Evolutionary conservation across 1,140 invertebrate genomes (phyloP).

Genomic region (Colletes latitarsis): DNA sequence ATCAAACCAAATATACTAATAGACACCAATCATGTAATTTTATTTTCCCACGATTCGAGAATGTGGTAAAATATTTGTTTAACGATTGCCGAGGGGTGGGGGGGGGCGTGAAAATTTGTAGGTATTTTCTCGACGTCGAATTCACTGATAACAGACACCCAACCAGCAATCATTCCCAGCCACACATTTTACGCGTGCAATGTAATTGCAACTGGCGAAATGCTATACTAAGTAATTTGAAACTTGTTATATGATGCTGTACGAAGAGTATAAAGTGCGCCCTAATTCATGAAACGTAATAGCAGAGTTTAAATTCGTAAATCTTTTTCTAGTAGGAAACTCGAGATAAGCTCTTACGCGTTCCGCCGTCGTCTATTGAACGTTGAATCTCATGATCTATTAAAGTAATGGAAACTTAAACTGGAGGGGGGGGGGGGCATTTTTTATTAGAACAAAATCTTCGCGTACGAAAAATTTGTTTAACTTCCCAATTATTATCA

Average conservation of each 20-base stretch:
- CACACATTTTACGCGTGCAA: neutral
- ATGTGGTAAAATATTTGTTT: neutral
- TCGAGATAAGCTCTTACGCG: neutral
- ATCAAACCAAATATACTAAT: too few species aligned
- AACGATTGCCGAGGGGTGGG: too few species aligned
- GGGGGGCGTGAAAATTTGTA: neutral
- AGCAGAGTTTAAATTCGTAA: constrained; percentile 22
- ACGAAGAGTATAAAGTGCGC: constrained; percentile 25
- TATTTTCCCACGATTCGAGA: too few species aligned
- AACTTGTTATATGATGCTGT: constrained; percentile 21
- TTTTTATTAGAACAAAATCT: too few species aligned
- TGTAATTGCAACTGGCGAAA: neutral
- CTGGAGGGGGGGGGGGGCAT: too few species aligned
- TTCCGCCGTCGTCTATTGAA: neutral
- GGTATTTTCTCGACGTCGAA: neutral
- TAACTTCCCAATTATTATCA: too few species aligned
- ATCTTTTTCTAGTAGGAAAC: neutral
- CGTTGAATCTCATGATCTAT: neutral
- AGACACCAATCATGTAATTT: too few species aligned
- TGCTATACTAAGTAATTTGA: constrained; percentile 24
- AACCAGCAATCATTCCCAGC: neutral
- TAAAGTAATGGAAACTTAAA: too few species aligned
- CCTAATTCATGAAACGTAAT: constrained; percentile 40
- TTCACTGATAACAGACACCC: neutral
- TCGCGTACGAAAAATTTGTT: too few species aligned